phyloP scores from a whole-genome alignment of 2,888 invertebrate genomes.

The Polydrusus tereticollis region DNA sequence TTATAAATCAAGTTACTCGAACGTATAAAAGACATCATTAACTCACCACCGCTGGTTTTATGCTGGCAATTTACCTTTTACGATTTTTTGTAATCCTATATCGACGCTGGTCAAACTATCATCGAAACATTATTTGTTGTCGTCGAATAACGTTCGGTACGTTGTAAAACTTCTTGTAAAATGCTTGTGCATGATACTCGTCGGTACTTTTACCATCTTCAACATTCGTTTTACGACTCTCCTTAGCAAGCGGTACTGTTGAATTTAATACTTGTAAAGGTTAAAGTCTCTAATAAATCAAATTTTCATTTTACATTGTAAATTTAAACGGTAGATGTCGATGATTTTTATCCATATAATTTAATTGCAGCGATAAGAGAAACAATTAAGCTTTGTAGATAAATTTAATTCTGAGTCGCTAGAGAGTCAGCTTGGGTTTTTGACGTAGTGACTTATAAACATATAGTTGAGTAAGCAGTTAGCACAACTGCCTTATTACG shows the following conservation, averaged over 20 bases:
- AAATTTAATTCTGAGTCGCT: no score
- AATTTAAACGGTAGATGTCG: slow-evolving; percentile 16
- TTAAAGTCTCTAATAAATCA: slow-evolving; percentile 49
- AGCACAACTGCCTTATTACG: no score
- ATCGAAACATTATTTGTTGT: slow-evolving; percentile 48
- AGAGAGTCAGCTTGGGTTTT: background rate
- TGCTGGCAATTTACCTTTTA: slow-evolving; percentile 30
- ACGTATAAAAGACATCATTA: slow-evolving; percentile 41
- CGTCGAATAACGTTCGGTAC: slow-evolving; percentile 41
- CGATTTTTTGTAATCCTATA: slow-evolving; percentile 40
- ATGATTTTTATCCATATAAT: slow-evolving; percentile 6
- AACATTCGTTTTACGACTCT: slow-evolving; percentile 48
- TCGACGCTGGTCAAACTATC: slow-evolving; percentile 33
- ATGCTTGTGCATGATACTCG: slow-evolving; percentile 42
- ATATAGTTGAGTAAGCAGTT: no score
- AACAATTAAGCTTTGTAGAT: slow-evolving; percentile 3
- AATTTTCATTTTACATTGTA: slow-evolving; percentile 46
- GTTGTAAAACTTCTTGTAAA: slow-evolving; percentile 49
- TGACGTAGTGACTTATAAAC: no score
- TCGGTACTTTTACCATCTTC: slow-evolving; percentile 45
- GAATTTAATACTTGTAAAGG: slow-evolving; percentile 50
- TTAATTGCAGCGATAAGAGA: background rate
- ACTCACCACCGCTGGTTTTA: slow-evolving; percentile 41
- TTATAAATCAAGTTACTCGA: slow-evolving; percentile 28
- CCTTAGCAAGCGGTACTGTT: slow-evolving; percentile 48